phyloP scores from a whole-genome alignment of 2,797 vertebrate genomes.

The Gastrophryne carolinensis region DNA sequence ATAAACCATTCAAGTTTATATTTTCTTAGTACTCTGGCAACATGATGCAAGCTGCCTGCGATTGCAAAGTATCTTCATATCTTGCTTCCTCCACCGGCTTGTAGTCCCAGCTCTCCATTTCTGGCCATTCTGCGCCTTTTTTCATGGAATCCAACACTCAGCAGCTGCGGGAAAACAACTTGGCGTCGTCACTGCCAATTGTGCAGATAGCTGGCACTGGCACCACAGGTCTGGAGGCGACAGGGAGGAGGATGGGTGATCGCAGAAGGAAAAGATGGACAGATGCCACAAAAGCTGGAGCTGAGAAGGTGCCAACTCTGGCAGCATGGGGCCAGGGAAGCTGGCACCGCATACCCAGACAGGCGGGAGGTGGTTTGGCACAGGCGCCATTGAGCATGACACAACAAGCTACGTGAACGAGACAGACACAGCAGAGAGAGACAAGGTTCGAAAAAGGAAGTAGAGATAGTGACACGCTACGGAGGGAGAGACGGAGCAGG shows the following conservation, averaged over 20 bases:
- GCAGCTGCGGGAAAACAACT: conserved; percentile 44
- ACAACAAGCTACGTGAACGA: conserved; percentile 49
- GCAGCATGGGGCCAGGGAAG: conserved; percentile 52
- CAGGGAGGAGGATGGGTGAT: conserved; percentile 51
- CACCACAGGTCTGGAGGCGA: conserved; percentile 47
- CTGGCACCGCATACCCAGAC: conserved; percentile 49
- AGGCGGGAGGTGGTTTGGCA: conserved; percentile 53
- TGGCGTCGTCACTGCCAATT: conserved; percentile 51
- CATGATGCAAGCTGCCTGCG: not conserved
- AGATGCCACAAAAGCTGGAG: conserved; percentile 52
- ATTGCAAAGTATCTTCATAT: not conserved
- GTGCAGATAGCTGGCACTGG: conserved; percentile 51
- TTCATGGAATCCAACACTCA: conserved; percentile 30
- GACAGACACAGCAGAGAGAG: conserved; percentile 24
- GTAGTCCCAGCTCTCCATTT: conserved; percentile 11
- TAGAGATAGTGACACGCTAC: conserved; percentile 19
- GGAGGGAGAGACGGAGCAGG: conserved; percentile 33
- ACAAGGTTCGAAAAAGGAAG: conserved; percentile 33
- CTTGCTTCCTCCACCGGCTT: conserved; percentile 22
- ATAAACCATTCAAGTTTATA: not conserved
- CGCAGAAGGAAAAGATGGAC: conserved; percentile 52
- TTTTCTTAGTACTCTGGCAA: not conserved
- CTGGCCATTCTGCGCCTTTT: conserved; percentile 34
- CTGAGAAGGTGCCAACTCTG: conserved; percentile 51
- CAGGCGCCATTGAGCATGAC: conserved; percentile 53